A percentile compares a stretch with the other conserved stretches of the same genome.
These are phyloP conservation scores for Nineta flava DNA, from an alignment of 2,888 invertebrate species.

Conservation along the genomic window DNA sequence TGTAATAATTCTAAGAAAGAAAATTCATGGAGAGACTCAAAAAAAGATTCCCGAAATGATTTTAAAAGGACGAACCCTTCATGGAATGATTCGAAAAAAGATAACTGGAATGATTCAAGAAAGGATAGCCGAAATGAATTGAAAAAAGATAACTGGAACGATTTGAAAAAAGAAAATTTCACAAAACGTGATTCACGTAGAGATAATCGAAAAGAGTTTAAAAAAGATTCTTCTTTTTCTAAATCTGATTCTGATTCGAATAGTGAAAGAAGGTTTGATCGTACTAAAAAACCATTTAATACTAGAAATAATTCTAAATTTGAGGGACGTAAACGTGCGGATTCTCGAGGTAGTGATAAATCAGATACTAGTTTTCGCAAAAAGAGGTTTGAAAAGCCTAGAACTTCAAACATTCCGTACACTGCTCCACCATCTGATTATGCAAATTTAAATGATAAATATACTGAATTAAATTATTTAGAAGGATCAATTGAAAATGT, in stretches of 20 bases:
- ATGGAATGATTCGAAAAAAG: not conserved
- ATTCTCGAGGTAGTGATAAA: not conserved
- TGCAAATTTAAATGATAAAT: conserved; percentile 31
- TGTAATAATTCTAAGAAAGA: too few species aligned
- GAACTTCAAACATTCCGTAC: not conserved
- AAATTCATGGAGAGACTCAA: too few species aligned
- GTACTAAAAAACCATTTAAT: not conserved
- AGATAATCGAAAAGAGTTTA: too few species aligned
- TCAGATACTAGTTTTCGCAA: not conserved
- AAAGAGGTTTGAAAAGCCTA: not conserved
- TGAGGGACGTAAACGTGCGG: not conserved
- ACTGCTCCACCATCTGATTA: conserved; percentile 22
- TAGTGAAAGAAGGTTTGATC: not conserved
- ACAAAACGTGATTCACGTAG: too few species aligned
- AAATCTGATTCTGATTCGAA: too few species aligned
- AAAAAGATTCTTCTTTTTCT: too few species aligned
- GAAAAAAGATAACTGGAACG: not conserved
- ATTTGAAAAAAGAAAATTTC: not conserved
- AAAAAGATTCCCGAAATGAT: too few species aligned
- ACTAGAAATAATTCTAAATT: not conserved
- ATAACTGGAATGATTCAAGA: not conserved
- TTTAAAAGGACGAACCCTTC: not conserved
- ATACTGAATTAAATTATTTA: conserved; percentile 30
- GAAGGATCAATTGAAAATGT: conserved; percentile 38
- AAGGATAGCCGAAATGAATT: not conserved